These are phyloP conservation scores for Coelopa pilipes DNA, from an alignment of 2,888 invertebrate species.

Conservation along the genomic window DNA sequence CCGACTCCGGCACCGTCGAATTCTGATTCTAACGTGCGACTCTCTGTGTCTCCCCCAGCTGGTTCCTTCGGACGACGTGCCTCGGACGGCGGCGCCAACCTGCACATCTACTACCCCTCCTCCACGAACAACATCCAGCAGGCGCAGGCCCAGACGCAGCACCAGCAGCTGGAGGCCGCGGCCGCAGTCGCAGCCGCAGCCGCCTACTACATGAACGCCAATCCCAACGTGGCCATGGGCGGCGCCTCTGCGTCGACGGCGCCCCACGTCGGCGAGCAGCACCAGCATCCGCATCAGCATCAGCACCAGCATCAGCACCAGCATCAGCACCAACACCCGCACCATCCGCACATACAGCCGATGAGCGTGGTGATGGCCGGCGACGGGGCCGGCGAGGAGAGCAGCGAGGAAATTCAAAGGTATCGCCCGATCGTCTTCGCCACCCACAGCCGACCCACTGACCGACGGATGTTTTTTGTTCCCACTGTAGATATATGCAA, in stretches of 20 bases:
- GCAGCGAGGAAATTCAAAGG: conserved; percentile 66
- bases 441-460: neutral
- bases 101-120: conserved; percentile 76
- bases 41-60: conserved; percentile 65
- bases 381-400: conserved; percentile 56
- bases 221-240: conserved; percentile 43
- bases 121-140: conserved; percentile 66
- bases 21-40: neutral
- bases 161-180: conserved; percentile 36
- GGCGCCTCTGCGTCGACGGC: conserved; percentile 27
- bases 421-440: too few species aligned
- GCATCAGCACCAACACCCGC: too few species aligned
- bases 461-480: neutral
- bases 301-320: too few species aligned
- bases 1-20: neutral
- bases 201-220: conserved; percentile 54
- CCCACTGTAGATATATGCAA: conserved; percentile 76
- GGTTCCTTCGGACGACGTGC: conserved; percentile 90
- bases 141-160: conserved; percentile 47
- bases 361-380: neutral
- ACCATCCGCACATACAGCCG: too few species aligned
- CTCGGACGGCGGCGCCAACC: conserved; percentile 95
- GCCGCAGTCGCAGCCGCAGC: conserved; percentile 45
- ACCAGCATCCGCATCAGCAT: conserved; percentile 44
- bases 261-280: conserved; percentile 51